These are phyloP conservation scores for Microcebus ravelobensis DNA, from an alignment of 2,113 vertebrate genomes.

Conservation along the genomic window DNA sequence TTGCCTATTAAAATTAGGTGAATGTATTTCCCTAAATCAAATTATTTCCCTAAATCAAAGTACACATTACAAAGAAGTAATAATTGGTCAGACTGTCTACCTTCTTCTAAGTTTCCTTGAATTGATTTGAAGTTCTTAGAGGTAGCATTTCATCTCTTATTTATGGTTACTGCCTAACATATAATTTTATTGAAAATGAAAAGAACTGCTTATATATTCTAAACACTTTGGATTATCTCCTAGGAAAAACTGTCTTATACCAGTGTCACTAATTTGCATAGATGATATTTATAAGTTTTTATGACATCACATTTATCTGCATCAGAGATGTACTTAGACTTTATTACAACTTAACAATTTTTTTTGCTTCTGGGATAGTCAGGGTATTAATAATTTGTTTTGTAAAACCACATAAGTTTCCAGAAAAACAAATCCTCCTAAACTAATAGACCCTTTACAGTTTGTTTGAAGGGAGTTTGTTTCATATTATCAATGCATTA, in stretches of 20 bases:
- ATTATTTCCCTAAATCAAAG: background rate
- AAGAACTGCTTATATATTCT: background rate
- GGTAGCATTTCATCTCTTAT: slow-evolving; percentile 33
- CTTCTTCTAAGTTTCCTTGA: slow-evolving; percentile 38
- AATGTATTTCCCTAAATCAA: slow-evolving; percentile 16
- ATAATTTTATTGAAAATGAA: slow-evolving; percentile 7
- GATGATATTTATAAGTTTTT: slow-evolving; percentile 42
- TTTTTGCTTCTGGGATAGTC: no score
- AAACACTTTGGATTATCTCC: background rate
- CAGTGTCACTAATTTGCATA: slow-evolving; percentile 19
- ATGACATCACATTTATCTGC: slow-evolving; percentile 29
- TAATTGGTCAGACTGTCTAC: slow-evolving; percentile 3
- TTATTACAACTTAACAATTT: slow-evolving; percentile 13
- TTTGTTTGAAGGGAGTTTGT: slow-evolving; percentile 11
- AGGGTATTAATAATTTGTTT: background rate
- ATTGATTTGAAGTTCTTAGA: background rate
- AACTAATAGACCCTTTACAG: background rate
- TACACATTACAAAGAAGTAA: background rate
- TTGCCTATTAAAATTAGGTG: slow-evolving; percentile 6
- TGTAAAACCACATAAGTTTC: slow-evolving; percentile 33
- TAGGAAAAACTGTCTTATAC: background rate
- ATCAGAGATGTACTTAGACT: slow-evolving; percentile 15
- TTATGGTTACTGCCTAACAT: slow-evolving; percentile 48
- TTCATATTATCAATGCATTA: background rate
- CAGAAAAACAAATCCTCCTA: slow-evolving; percentile 29